Evolutionary conservation across 2,888 invertebrate species (phyloP).

Genomic region (Amphipoea lucens): DNA sequence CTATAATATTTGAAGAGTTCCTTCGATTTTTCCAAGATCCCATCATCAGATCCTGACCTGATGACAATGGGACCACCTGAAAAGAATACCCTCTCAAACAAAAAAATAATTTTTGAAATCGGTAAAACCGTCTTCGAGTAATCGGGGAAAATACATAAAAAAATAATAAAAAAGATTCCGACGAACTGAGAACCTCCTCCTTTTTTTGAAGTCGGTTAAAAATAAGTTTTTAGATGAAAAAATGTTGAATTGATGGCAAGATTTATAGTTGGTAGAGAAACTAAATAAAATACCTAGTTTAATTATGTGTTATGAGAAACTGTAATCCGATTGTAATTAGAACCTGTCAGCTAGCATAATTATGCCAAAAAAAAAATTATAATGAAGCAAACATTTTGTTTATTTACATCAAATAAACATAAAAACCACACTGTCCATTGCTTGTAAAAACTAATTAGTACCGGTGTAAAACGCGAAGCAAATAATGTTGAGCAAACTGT

Average conservation of each 20-base stretch:
- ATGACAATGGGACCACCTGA: too few relatives aligned
- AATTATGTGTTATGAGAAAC: neutral
- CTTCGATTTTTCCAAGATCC: too few relatives aligned
- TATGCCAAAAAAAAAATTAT: neutral
- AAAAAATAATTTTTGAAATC: too few relatives aligned
- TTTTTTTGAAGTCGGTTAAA: too few relatives aligned
- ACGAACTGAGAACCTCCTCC: too few relatives aligned
- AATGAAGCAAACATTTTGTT: neutral
- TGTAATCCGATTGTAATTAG: neutral
- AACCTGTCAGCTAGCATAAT: too few relatives aligned
- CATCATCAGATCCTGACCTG: too few relatives aligned
- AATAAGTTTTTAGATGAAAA: neutral
- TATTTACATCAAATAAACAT: neutral
- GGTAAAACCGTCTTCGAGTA: too few relatives aligned
- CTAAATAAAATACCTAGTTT: neutral
- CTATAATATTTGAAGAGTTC: too few relatives aligned
- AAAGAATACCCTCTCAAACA: too few relatives aligned
- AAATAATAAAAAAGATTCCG: too few relatives aligned
- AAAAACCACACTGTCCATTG: neutral
- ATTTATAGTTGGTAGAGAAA: neutral
- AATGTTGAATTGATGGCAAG: neutral
- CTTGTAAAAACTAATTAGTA: neutral
- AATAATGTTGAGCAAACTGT: conserved; percentile 1
- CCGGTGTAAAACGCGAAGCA: neutral
- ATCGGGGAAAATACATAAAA: too few relatives aligned